Evolutionary conservation across 2,797 vertebrate genomes (phyloP), one percentile per base, ranked within the genome.

Genomic region (Sebastes umbrosus): DNA sequence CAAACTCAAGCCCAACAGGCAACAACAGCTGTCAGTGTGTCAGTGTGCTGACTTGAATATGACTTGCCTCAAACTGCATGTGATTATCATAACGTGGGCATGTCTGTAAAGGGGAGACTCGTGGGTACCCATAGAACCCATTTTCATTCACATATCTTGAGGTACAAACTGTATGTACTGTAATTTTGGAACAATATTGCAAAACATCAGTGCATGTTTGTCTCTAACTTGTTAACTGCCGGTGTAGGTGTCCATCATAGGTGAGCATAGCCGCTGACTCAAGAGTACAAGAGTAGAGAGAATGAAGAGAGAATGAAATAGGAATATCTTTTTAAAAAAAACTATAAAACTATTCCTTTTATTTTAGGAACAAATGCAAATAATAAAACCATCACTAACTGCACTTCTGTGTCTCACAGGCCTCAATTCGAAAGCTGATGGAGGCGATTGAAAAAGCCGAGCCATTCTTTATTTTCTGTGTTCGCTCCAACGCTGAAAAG

Each of bases 401-500:
- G 16, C 10, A 46, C 50, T 18, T 69, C 16, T 78, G 18, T 79
- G 3, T 79, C 73, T 75, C 90, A 70, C 93, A 99, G 98, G 87
- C 95, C 1, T 99, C 98, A 1, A 96, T 99, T 4, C 94, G 88
- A 82, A 97, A 97, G 79, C 94, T 99, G 70, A 78, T 99, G 88
- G 96, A 97, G 86, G 96, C 95, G 0, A 86, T 99, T 80, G 94
- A 94, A 31, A 96, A 95, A 87, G 97, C 98, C 0, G 96, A 99
- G 66, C 97, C 97, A 0, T 98, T 97, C 92, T 99, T 99, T 83
- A 98, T 99, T 86, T 96, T 97, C 78, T 99, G 98, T 70, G 93
- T 99, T 83, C 96, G 98, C 69, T 97, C 98, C 87, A 99, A 99
- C 0, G 93, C 96, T 1, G 95, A 97, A 87, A 99, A 98, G 97